These are phyloP conservation scores for Gisinianus flammeolus DNA, from an alignment of 2,888 invertebrate genomes.

Conservation along the genomic window DNA sequence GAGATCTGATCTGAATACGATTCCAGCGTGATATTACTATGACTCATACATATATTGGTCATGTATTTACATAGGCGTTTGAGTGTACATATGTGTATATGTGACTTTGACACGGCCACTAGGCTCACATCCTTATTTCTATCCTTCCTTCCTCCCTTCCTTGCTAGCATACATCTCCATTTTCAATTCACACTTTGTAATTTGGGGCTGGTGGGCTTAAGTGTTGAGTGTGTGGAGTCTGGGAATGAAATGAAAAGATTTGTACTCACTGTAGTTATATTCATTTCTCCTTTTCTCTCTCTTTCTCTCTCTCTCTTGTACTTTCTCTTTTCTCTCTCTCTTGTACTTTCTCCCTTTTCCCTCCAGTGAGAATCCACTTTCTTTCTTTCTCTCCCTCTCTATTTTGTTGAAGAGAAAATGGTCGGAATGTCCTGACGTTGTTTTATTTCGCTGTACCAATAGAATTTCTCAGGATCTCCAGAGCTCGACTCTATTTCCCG, in stretches of 20 bases:
- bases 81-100: neutral
- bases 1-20: neutral
- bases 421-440: neutral
- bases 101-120: neutral
- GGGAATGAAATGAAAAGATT: constrained; percentile 27
- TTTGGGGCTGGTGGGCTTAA: neutral
- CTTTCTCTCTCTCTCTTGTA: neutral
- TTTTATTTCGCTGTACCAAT: neutral
- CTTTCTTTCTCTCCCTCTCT: neutral
- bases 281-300: neutral
- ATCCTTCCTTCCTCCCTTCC: neutral
- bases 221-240: neutral
- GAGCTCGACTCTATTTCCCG: neutral
- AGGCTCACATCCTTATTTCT: neutral
- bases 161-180: too few species aligned
- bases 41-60: too few species aligned
- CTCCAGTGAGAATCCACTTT: neutral
- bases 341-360: neutral
- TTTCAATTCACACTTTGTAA: constrained; percentile 28
- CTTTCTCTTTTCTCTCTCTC: neutral
- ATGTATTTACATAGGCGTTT: too few species aligned
- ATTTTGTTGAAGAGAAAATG: neutral
- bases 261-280: neutral
- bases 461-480: neutral
- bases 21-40: too few species aligned